phyloP scores from a whole-genome alignment of 2,797 vertebrate species.

The Monodelphis domestica region DNA sequence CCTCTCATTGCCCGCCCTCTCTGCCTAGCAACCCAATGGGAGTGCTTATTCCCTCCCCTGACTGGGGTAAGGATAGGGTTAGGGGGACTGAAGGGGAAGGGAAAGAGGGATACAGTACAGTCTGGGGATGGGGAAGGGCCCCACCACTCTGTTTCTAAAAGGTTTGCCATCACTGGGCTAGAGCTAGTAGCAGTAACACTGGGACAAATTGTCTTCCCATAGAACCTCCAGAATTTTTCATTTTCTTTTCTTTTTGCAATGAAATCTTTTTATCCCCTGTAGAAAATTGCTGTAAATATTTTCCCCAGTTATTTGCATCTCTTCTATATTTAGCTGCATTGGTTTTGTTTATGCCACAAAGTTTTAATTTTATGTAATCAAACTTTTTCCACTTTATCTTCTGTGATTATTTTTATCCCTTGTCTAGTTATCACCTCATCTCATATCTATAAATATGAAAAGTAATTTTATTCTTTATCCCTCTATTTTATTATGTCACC shows the following conservation, averaged over 20 bases:
- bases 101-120: too few species aligned
- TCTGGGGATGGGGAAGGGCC: too few species aligned
- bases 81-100: too few species aligned
- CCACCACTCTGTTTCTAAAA: too few species aligned
- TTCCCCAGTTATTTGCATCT: background rate
- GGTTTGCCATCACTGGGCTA: too few species aligned
- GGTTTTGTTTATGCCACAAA: background rate
- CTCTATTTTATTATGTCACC: too few species aligned
- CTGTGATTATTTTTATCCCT: background rate
- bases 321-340: background rate
- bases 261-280: background rate
- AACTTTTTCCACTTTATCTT: background rate
- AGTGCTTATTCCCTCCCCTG: too few species aligned
- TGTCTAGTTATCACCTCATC: background rate
- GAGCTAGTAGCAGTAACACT: background rate
- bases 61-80: too few species aligned
- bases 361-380: background rate
- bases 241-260: background rate
- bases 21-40: too few species aligned
- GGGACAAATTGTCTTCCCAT: background rate
- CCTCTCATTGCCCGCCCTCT: too few species aligned
- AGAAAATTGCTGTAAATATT: background rate
- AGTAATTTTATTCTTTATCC: too few species aligned
- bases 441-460: too few species aligned
- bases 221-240: background rate